Percentiles rank a stretch among this genome's conserved stretches.
Evolutionary conservation across 2,797 vertebrate genomes (phyloP).

Genomic region (Macrochelys suwanniensis): DNA sequence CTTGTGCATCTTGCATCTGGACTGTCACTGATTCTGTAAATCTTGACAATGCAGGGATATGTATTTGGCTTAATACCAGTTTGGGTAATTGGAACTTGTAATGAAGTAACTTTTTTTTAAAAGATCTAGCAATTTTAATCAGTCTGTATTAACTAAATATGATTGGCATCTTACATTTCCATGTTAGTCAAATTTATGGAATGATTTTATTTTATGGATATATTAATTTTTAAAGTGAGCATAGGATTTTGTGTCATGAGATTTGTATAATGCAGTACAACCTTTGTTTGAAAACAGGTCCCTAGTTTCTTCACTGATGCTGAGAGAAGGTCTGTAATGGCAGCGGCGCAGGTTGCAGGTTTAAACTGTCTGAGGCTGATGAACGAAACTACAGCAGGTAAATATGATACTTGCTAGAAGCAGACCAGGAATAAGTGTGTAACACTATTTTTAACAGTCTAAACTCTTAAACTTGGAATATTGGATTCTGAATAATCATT

Average conservation of each 20-base stretch:
- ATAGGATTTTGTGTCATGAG: neutral
- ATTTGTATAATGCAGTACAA: neutral
- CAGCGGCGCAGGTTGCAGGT: conserved; percentile 86
- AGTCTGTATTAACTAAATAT: neutral
- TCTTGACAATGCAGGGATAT: neutral
- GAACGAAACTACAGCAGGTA: conserved; percentile 88
- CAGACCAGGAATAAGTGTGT: neutral
- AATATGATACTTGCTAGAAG: neutral
- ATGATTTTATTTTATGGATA: neutral
- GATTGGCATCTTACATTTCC: neutral
- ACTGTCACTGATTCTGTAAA: neutral
- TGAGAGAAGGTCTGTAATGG: conserved; percentile 86
- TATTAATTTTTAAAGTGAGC: neutral
- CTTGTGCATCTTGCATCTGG: too few relatives aligned
- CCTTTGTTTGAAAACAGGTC: conserved; percentile 72
- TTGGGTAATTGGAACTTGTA: neutral
- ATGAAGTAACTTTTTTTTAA: neutral
- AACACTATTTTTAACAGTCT: neutral
- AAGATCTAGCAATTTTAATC: neutral
- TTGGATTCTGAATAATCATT: neutral
- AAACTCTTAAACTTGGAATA: neutral
- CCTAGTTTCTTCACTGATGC: conserved; percentile 86
- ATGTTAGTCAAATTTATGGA: neutral
- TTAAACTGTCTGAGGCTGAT: conserved; percentile 86
- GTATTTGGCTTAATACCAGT: neutral